phyloP scores from a whole-genome alignment of 2,113 vertebrate species.

The Siniperca knerii region DNA sequence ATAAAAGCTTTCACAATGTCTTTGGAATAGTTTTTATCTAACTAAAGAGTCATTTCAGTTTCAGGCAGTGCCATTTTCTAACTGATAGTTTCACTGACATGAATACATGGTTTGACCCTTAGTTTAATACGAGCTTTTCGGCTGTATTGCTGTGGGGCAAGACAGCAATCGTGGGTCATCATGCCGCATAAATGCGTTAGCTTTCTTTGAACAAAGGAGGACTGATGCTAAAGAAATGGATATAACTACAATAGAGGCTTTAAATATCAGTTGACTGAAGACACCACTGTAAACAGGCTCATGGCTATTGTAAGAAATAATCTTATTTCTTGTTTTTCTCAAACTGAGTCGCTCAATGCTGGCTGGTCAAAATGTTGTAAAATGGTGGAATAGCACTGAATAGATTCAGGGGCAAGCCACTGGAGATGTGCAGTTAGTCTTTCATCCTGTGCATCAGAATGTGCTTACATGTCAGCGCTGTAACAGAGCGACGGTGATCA shows the following conservation, averaged over 20 bases:
- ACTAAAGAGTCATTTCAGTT: slow-evolving; percentile 20
- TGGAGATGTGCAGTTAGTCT: slow-evolving; percentile 69
- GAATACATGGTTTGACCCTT: slow-evolving; percentile 45
- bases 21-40: background rate
- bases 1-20: slow-evolving; percentile 15
- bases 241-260: slow-evolving; percentile 12
- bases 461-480: slow-evolving; percentile 69
- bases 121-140: slow-evolving; percentile 50
- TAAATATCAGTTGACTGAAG: slow-evolving; percentile 23
- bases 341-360: background rate
- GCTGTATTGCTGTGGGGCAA: slow-evolving; percentile 36
- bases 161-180: slow-evolving; percentile 39
- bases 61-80: slow-evolving; percentile 26
- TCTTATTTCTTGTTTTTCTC: slow-evolving; percentile 40
- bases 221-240: slow-evolving; percentile 38
- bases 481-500: slow-evolving; percentile 69
- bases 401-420: slow-evolving; percentile 54
- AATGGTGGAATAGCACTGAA: slow-evolving; percentile 58
- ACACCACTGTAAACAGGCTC: background rate
- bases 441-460: slow-evolving; percentile 70
- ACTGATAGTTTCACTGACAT: slow-evolving; percentile 39
- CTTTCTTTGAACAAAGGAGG: slow-evolving; percentile 25
- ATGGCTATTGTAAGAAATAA: background rate
- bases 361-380: slow-evolving; percentile 40
- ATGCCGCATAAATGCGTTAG: slow-evolving; percentile 33